These are phyloP conservation scores for Phymastichus coffea DNA, from an alignment of 1,140 invertebrate species.

Conservation along the genomic window DNA sequence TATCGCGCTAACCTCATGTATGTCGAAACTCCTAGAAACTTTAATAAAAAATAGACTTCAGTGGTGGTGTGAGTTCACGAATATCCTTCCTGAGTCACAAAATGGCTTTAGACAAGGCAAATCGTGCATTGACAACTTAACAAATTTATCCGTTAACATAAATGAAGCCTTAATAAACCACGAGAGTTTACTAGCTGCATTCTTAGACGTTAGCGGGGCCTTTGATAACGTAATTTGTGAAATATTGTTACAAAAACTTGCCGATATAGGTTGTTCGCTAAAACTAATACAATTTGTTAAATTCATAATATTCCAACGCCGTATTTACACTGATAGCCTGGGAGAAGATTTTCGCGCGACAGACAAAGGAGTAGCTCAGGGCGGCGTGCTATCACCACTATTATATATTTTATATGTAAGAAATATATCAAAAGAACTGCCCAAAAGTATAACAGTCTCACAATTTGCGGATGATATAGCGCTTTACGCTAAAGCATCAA, in stretches of 20 bases:
- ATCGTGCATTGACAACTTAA: slow-evolving; percentile 25
- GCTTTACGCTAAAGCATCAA: no score
- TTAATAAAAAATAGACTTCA: slow-evolving; percentile 22
- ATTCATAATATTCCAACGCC: background rate
- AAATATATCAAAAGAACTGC: background rate
- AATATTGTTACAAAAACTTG: background rate
- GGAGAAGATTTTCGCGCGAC: background rate
- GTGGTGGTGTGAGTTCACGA: slow-evolving; percentile 21
- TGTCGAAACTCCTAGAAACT: slow-evolving; percentile 27
- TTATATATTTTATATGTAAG: no score
- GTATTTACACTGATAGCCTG: background rate
- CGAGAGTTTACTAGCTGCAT: background rate
- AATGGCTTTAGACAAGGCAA: slow-evolving; percentile 21
- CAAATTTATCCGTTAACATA: background rate
- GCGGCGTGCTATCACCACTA: background rate
- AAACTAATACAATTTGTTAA: background rate
- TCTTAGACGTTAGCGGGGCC: background rate
- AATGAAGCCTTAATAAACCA: background rate
- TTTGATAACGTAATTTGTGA: background rate
- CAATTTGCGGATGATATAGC: no score
- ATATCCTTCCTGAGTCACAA: slow-evolving; percentile 21
- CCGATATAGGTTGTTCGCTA: background rate
- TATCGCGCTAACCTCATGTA: slow-evolving; percentile 1
- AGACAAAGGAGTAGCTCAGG: background rate
- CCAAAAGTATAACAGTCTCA: no score